phyloP scores from a whole-genome alignment of 2,797 vertebrate species.

The Siniperca undulata region DNA sequence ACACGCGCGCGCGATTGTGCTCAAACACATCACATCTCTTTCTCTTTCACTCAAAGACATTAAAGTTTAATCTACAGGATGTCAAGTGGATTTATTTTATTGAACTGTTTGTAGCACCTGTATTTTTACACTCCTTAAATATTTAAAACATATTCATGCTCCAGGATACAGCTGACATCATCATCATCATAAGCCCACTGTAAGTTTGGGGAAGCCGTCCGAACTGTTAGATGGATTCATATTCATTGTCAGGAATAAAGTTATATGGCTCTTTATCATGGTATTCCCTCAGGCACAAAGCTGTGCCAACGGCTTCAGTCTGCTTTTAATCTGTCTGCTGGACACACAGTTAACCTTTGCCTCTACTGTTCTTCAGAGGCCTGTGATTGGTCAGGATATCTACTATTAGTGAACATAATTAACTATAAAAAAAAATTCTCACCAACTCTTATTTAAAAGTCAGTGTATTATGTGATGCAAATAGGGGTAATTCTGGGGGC shows the following conservation, averaged over 20 bases:
- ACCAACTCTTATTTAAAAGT: not conserved
- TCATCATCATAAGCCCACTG: constrained; percentile 11
- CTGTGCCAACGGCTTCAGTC: not conserved
- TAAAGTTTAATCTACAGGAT: constrained; percentile 74
- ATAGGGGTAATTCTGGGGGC: too few relatives aligned
- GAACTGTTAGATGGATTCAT: not conserved
- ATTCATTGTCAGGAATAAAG: constrained; percentile 25
- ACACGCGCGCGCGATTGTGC: not conserved
- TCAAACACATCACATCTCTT: constrained; percentile 27
- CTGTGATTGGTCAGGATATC: not conserved
- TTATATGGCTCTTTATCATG: constrained; percentile 20
- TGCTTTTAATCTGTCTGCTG: constrained; percentile 24
- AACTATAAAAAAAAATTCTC: not conserved
- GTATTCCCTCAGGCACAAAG: constrained; percentile 10
- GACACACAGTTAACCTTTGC: constrained; percentile 41
- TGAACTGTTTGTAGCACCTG: constrained; percentile 67
- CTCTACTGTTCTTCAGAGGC: not conserved
- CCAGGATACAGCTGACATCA: constrained; percentile 12
- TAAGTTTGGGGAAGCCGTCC: not conserved
- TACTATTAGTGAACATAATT: not conserved
- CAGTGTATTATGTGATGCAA: not conserved
- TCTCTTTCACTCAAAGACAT: constrained; percentile 57
- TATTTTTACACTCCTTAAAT: constrained; percentile 69
- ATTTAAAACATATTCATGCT: constrained; percentile 61
- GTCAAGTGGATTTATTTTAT: constrained; percentile 68